Conservation (phyloP, 2,113 vertebrate species). For the Chitala chitala region DNA sequence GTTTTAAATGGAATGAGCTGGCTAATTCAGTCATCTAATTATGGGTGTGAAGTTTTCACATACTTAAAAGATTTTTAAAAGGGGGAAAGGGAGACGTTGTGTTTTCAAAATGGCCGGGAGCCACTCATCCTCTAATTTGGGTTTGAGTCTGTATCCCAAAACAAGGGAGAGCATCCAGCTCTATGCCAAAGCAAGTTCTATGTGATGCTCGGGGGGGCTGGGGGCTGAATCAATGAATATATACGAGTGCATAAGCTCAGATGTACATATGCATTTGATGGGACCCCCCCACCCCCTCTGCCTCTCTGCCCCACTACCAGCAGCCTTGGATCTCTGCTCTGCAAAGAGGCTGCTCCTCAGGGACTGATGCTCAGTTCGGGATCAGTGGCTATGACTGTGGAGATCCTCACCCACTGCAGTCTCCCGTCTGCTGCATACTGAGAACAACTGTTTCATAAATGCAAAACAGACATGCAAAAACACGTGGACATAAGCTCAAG, state of each 20-base stretch:
- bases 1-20: slow-evolving; percentile 18
- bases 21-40: slow-evolving; percentile 10
- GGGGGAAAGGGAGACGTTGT: neutral
- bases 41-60: slow-evolving; percentile 21
- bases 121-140: neutral
- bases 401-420: neutral
- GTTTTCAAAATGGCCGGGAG: slow-evolving; percentile 1
- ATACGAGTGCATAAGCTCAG: slow-evolving; percentile 11
- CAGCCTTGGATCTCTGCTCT: slow-evolving; percentile 8
- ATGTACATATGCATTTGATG: slow-evolving; percentile 28
- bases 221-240: slow-evolving; percentile 20
- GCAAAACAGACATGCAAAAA: neutral
- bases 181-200: neutral
- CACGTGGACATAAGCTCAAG: neutral
- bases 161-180: neutral
- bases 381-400: slow-evolving; percentile 9
- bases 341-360: slow-evolving; percentile 12
- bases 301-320: neutral
- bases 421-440: neutral
- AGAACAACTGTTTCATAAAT: neutral
- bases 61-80: slow-evolving; percentile 10
- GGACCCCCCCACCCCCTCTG: too few species aligned
- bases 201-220: neutral
- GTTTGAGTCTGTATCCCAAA: neutral
- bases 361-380: slow-evolving; percentile 5